Evolutionary conservation across 2,888 invertebrate genomes (phyloP), one percentile per base, ranked within the genome.

Genomic region (Cheiracanthium punctorium): DNA sequence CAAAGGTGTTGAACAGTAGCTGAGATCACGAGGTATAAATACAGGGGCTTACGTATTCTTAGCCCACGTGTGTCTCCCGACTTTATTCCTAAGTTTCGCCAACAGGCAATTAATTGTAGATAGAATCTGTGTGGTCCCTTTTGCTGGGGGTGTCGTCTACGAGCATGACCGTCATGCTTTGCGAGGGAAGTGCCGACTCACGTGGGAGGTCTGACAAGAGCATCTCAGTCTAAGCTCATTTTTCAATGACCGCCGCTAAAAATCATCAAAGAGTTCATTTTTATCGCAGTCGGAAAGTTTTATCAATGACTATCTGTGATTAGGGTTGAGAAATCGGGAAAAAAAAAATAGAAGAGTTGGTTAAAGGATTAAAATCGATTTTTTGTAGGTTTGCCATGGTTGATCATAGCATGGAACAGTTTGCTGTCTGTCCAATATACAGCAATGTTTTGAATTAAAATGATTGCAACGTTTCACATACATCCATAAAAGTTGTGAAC

Each of bases 61-160:
- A 69, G 77, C 48, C 67, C 77, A 69, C 69, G 77, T 69, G 69
- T 69, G 69, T 75, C 14, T 17, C 17, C 43, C 17, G 17, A 17
- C 43, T 12, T 48, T 10, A 48, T 48, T 48, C 43, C n/a, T 17
- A 14, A 43, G 32, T 77, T 58, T 79, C 58, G 37, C 24, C 52
- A 79, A 79, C 79, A 79, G 58, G 41, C 79, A 71, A 70, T 77
- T 70, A 77, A 79, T 79, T 79, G 73, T 81, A 48, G 41, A 69
- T 81, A n/a, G 67, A 41, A 41, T 64, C 48, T 73, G 73, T 81
- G 80, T 81, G 74, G 80, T 67, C 73, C 33, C 74, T 24, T 52
- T 28, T 29, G 29, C 24, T 17, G 29, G 58, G 33, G 32, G 69
- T 65, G 73, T 74, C 73, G 52, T 67, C 14, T 65, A 65, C n/a